A percentile compares a stretch with the other conserved stretches of the same genome.
These are phyloP conservation scores for Sphaeramia orbicularis DNA, from an alignment of 2,797 vertebrate genomes.

Conservation along the genomic window DNA sequence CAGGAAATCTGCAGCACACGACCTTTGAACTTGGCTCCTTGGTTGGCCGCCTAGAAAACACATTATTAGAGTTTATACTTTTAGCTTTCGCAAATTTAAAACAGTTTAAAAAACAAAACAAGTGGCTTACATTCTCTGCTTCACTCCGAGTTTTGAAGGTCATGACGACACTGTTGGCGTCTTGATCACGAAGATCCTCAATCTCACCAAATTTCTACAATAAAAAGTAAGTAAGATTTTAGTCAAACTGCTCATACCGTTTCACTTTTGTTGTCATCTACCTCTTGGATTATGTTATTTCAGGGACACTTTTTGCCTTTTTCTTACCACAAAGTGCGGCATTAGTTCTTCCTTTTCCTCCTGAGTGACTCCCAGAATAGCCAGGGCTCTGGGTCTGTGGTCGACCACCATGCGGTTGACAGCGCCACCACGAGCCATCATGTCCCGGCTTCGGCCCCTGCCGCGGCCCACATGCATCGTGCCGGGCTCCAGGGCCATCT, in stretches of 20 bases:
- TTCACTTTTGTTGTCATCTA: no score
- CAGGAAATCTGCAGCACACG: conserved; percentile 95
- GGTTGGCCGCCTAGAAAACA: conserved; percentile 90
- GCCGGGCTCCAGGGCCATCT: conserved; percentile 87
- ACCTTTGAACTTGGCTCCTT: conserved; percentile 97
- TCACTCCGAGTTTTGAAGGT: conserved; percentile 92
- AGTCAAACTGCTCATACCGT: background rate
- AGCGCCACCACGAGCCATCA: conserved; percentile 84
- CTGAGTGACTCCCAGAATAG: conserved; percentile 89
- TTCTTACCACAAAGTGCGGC: conserved; percentile 95
- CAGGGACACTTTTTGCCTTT: background rate
- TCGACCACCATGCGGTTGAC: conserved; percentile 95
- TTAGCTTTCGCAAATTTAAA: background rate
- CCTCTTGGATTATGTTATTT: background rate
- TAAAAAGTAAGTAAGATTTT: background rate
- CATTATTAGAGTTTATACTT: background rate
- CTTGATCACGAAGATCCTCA: conserved; percentile 91
- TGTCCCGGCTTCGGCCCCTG: conserved; percentile 90
- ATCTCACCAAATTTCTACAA: conserved; percentile 92
- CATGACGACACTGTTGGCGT: conserved; percentile 89
- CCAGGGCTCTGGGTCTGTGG: conserved; percentile 92
- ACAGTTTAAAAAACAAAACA: background rate
- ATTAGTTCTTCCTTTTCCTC: conserved; percentile 96
- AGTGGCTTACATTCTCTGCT: conserved; percentile 90
- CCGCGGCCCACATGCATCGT: conserved; percentile 82